Base-by-base conservation (phyloP, 2,888 invertebrate species). In the Clivina fossor region DNA sequence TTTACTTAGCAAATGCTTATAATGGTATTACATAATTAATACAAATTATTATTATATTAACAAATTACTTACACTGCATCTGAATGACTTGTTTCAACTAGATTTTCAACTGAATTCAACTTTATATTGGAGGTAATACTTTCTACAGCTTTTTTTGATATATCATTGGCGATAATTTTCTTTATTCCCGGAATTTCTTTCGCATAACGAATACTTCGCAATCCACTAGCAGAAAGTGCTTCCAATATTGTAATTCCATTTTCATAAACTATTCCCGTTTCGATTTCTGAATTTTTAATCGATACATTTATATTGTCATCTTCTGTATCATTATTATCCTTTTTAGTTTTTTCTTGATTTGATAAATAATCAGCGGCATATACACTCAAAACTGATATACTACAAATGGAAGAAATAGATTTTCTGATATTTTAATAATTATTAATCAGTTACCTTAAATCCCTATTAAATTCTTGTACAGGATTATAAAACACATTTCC, bases 401-500 rank as follows among this genome's bases (percentile, higher is more conserved):
- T 90, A 61, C 53, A 74, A 70, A 43, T 8, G n/a, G 18, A 19
- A 22, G 19, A 44, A 38, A 51, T 41, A 43, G 24, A 33, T 33
- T 26, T 11, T 55, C 13, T 11, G 16, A 18, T 30, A n/a, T 9
- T 18, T 2, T 16, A 18, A 37, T 43, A 26, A 13, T 13, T n/a
- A 5, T 24, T 2, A 3, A n/a, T 57, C 16, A 43, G n/a, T 56
- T 67, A 79, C 79, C 85, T 89, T 44, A 99, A 76, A 76, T 99
- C 99, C 61, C 99, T 80, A 72, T 99, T 99, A 68, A 99, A 99
- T 73, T 99, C 95, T 74, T 97, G 96, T 1, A 98, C 98, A 0
- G 97, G 93, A 76, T 99, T 99, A 70, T 99, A 99, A 74, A 99
- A 99, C 0, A 98, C 95, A 69, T 87, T 86, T 28, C 86, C 85